Base-by-base conservation (phyloP, 2,797 vertebrate genomes). In the Pseudochaenichthys georgianus region DNA sequence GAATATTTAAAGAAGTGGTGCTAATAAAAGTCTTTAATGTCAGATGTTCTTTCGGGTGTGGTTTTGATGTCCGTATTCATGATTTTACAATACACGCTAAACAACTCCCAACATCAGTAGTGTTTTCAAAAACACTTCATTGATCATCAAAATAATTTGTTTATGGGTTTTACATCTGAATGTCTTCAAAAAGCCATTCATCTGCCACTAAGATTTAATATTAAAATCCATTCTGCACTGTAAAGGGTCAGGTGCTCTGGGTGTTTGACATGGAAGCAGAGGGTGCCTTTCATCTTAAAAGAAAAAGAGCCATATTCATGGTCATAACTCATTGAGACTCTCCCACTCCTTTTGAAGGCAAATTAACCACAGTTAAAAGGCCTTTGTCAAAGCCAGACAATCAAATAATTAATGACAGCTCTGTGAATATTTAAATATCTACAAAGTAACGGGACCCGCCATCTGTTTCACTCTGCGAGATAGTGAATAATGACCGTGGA, bases 301-400 rank as follows among this genome's bases (percentile, higher is more conserved):
- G 87, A 31, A 62, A 89, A 87, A 86, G 70, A 86, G 80, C 74
- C 78, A 90, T 83, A 89, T 91, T 91, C 84, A 87, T 84, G 82
- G 77, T 76, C 88, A 90, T 87, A 86, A 82, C 88, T 88, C 86
- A 88, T 70, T 85, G 73, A 86, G 79, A 86, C 63, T 70, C 70
- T 52, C 64, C 67, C 7, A 71, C 61, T 87, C 69, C 82, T 38
- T 38, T 92, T 91, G 87, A 91, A 89, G 89, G 83, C 79, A 91
- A 92, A 92, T 93, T 89, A 92, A 87, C 67, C 80, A 70, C 70
- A 88, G 88, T 89, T 91, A 89, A 91, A 94, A 90, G 87, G 85
- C 81, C 80, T 89, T 90, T 92, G 87, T 93, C 80, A 86, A 38
- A 86, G 74, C 63, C 82, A 82, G 81, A 87, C 85, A 92, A 89